Conservation (phyloP, 2,113 vertebrate species). For the Ellobius talpinus region DNA sequence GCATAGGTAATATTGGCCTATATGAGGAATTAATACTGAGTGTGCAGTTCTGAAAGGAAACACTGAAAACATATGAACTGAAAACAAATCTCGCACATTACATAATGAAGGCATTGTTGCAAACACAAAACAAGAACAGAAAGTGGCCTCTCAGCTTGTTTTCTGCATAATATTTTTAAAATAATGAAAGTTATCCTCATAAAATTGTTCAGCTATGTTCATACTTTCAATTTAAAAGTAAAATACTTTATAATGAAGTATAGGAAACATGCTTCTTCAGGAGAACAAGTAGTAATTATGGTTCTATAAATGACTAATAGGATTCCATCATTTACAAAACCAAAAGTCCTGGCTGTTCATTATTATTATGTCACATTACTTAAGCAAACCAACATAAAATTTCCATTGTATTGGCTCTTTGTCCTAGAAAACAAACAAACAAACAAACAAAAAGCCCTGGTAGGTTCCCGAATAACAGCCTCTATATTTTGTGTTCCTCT, state of each 20-base stretch:
- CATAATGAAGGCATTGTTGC: neutral
- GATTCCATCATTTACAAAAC: constrained; percentile 32
- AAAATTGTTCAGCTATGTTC: neutral
- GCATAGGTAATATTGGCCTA: neutral
- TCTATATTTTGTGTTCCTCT: neutral
- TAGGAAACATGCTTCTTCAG: constrained; percentile 18
- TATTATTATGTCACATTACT: neutral
- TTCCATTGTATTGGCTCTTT: neutral
- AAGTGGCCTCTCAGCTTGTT: neutral
- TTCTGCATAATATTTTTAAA: constrained; percentile 16
- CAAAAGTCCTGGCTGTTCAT: neutral
- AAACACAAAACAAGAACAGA: neutral
- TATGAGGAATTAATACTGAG: neutral
- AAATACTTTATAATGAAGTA: constrained; percentile 5
- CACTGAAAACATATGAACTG: neutral
- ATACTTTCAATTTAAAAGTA: constrained; percentile 34
- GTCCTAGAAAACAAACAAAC: neutral
- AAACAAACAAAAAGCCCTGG: too few relatives aligned
- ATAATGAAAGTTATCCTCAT: neutral
- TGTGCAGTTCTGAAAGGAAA: neutral
- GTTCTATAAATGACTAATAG: constrained; percentile 29
- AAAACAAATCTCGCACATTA: neutral
- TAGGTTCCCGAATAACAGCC: neutral
- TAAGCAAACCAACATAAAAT: constrained; percentile 15
- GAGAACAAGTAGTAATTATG: constrained; percentile 41